These are phyloP conservation scores for Psittacula derbiana DNA, from an alignment of 2,797 vertebrate genomes.

Conservation along the genomic window DNA sequence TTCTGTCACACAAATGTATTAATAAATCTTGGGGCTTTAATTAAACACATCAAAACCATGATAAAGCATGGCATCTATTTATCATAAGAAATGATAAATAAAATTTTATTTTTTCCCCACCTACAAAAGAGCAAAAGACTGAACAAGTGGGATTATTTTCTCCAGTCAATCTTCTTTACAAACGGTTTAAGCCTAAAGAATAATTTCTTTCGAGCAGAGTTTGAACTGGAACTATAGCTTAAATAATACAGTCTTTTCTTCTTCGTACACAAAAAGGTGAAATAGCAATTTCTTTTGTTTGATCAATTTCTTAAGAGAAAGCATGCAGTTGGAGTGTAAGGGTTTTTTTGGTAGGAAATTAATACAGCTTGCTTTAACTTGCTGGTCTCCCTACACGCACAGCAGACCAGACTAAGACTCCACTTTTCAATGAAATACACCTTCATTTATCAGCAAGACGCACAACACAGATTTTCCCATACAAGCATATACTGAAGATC, in stretches of 20 bases:
- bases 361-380: neutral
- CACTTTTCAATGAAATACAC: neutral
- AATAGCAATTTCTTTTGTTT: neutral
- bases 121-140: neutral
- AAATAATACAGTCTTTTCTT: neutral
- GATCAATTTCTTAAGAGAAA: neutral
- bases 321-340: neutral
- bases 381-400: neutral
- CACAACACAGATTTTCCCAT: neutral
- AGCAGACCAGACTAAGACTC: neutral
- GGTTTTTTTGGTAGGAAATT: neutral
- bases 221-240: neutral
- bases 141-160: neutral
- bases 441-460: neutral
- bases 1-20: neutral
- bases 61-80: neutral
- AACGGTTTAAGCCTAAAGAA: neutral
- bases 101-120: neutral
- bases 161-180: neutral
- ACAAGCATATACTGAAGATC: neutral
- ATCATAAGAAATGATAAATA: neutral
- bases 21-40: neutral
- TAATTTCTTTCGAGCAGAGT: rapidly evolving
- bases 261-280: neutral
- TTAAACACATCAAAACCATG: neutral